Evolutionary conservation across 2,113 vertebrate genomes (phyloP).

Genomic region (Atrichornis clamosus): DNA sequence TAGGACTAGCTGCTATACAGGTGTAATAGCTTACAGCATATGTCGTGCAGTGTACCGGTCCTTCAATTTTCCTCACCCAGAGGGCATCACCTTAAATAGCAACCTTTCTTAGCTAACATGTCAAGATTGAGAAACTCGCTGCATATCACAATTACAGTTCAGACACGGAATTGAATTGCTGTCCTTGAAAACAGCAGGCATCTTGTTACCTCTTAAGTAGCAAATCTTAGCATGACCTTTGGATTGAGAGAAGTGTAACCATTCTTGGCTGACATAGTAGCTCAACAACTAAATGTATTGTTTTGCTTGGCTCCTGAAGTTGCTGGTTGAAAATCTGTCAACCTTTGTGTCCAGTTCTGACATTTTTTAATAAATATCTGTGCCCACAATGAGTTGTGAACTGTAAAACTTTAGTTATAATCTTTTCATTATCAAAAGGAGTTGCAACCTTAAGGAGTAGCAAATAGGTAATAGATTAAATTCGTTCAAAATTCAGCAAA

Average conservation of each 20-base stretch:
- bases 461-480: background rate
- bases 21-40: slow-evolving; percentile 27
- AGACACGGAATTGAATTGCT: slow-evolving; percentile 63
- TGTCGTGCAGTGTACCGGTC: background rate
- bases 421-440: background rate
- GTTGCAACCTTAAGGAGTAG: background rate
- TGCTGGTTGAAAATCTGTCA: slow-evolving; percentile 47
- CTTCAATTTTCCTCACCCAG: slow-evolving; percentile 50
- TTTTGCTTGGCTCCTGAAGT: slow-evolving; percentile 35
- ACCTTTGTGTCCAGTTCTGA: background rate
- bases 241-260: slow-evolving; percentile 55
- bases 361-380: background rate
- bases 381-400: background rate
- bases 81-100: slow-evolving; percentile 57
- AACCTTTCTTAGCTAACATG: slow-evolving; percentile 44
- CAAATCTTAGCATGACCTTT: slow-evolving; percentile 65
- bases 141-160: slow-evolving; percentile 63
- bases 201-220: slow-evolving; percentile 65
- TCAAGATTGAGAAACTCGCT: slow-evolving; percentile 56
- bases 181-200: slow-evolving; percentile 70
- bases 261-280: slow-evolving; percentile 43
- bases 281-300: slow-evolving; percentile 46
- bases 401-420: background rate
- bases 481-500: background rate
- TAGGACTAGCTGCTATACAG: background rate